A percentile compares a stretch with the other conserved stretches of the same genome.
These are phyloP conservation scores for Antheraea assamensis DNA, from an alignment of 2,888 invertebrate species.

Conservation along the genomic window DNA sequence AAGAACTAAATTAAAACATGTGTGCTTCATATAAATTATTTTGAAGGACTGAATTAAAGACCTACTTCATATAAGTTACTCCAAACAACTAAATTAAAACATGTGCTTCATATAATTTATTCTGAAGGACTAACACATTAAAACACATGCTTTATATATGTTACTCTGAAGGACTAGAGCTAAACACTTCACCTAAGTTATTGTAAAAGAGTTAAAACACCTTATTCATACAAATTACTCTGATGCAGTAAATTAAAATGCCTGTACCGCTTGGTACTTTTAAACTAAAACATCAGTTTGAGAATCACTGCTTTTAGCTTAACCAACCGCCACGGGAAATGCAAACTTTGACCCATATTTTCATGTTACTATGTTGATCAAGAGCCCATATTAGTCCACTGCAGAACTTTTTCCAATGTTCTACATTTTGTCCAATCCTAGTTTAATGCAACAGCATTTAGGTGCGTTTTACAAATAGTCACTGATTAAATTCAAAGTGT, in stretches of 20 bases:
- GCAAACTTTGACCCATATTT: background rate
- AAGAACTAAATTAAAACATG: too few relatives aligned
- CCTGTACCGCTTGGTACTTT: too few relatives aligned
- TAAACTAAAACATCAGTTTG: too few relatives aligned
- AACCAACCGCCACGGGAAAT: background rate
- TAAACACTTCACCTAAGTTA: too few relatives aligned
- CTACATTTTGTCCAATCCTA: background rate
- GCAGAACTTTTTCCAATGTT: background rate
- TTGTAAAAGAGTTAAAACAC: too few relatives aligned
- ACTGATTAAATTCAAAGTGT: background rate
- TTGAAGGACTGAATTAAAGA: background rate
- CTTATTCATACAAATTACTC: too few relatives aligned
- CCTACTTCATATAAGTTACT: too few relatives aligned
- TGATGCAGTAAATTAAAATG: too few relatives aligned
- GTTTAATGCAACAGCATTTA: background rate
- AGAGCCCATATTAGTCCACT: background rate
- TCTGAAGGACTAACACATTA: background rate
- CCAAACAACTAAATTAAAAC: background rate
- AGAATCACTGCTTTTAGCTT: background rate
- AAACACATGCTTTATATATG: too few relatives aligned
- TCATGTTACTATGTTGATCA: background rate
- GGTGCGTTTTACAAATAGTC: background rate
- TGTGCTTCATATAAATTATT: background rate
- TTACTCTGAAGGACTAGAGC: too few relatives aligned
- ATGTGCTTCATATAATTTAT: background rate